Evolutionary conservation across 30 jellyfish, hydroid and myxozoan genomes (phyloP).

Genomic region (Chrysaora quinquecirrha): DNA sequence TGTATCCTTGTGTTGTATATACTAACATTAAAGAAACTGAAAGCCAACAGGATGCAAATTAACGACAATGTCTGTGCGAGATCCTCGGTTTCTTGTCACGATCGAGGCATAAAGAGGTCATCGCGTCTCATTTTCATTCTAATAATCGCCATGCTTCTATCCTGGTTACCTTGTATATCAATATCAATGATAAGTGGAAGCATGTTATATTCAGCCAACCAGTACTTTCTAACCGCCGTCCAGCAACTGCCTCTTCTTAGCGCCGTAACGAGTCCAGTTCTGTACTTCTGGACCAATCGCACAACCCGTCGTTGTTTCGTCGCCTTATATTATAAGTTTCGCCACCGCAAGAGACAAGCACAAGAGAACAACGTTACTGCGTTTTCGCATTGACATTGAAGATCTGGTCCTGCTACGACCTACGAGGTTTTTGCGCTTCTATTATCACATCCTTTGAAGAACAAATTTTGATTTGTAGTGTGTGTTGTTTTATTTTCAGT

Average conservation of each 20-base stretch:
- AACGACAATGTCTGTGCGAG: neutral
- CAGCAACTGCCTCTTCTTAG: conserved; percentile 61
- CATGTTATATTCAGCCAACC: conserved; percentile 12
- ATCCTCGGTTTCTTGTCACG: conserved; percentile 4
- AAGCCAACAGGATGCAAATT: conserved; percentile 30
- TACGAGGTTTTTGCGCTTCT: too few species aligned
- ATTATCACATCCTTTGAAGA: too few species aligned
- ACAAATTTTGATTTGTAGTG: too few species aligned
- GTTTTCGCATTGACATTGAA: too few species aligned
- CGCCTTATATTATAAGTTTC: conserved; percentile 14
- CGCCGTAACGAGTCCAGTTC: conserved; percentile 54
- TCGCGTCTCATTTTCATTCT: conserved; percentile 55
- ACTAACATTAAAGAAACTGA: conserved; percentile 34
- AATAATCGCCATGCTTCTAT: conserved; percentile 23
- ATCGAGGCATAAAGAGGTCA: conserved; percentile 42
- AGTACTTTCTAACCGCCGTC: conserved; percentile 19
- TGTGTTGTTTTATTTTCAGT: too few species aligned
- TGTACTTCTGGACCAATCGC: conserved; percentile 47
- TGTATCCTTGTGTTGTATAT: conserved; percentile 20
- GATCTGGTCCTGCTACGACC: too few species aligned
- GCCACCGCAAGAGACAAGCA: conserved; percentile 4
- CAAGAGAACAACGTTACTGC: neutral
- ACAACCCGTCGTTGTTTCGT: conserved; percentile 46
- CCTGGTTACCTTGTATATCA: conserved; percentile 52
- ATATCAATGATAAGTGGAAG: conserved; percentile 26